Evolutionary conservation across 2,113 vertebrate species (phyloP), one percentile per base, ranked within the genome.

Genomic region (Lycaon pictus): DNA sequence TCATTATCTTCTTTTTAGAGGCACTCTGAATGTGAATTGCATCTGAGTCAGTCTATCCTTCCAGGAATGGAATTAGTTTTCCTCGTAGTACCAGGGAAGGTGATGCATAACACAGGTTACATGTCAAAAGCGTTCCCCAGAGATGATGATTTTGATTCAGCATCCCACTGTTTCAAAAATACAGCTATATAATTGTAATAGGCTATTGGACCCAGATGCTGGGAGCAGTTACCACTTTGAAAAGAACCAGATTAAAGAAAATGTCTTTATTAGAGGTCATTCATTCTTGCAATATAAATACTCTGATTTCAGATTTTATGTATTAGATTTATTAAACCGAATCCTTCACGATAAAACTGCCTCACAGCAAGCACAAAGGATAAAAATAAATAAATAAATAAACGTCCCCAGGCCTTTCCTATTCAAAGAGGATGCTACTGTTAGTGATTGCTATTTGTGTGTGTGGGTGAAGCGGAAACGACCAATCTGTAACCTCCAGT

Each of bases 131-230:
- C 13, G 17, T 74, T 95, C 29, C 25, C 53, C 79, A 25, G 88
- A 96, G 55, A 37, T 85, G 20, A 84, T 6, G 65, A 93, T 94
- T 97, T 94, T 94, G 90, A 95, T 97, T 97, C 85, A 85, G 62
- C 32, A 95, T 88, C 77, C 37, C 92, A 80, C 12, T 83, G 1
- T 51, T 97, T 95, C 56, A 87, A 72, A 95, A 72, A 60, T 86
- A 93, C 19, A 92, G 56, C 76, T 80, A 67, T 92, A 60, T 97
- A 93, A 95, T 97, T 97, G 92, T 37, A 98, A 77, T 35, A 11
- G 69, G 12, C 37, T 88, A 32, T 48, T 81, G 92, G 51, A 81
- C 83, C 88, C 92, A 69, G 55, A 88, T 97, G 65, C 92, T 84
- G 29, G 29, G 84, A 84, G 32, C 27, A 93, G 29, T 88, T 94